Conservation (phyloP, 2,113 vertebrate species). For the Pipra filicauda region DNA sequence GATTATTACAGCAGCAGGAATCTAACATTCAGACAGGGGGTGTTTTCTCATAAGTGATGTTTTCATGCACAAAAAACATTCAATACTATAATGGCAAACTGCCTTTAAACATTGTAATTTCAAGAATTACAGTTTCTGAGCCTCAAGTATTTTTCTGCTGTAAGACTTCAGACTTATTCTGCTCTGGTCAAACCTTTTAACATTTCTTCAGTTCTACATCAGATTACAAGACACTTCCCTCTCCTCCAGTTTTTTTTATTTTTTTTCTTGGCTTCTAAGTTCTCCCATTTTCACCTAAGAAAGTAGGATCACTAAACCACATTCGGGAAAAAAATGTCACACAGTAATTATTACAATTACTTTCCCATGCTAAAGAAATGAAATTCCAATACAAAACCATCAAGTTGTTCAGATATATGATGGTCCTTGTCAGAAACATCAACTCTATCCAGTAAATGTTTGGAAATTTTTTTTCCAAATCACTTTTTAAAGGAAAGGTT, state of each 20-base stretch:
- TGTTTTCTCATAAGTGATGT: not conserved
- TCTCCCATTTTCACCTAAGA: not conserved
- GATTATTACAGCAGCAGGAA: slow-evolving; percentile 20
- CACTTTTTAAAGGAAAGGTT: not conserved
- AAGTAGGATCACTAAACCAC: not conserved
- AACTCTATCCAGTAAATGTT: not conserved
- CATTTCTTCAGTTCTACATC: not conserved
- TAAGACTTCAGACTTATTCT: slow-evolving; percentile 16
- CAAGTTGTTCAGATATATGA: not conserved
- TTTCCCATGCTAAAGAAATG: not conserved
- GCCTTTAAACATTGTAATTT: slow-evolving; percentile 43
- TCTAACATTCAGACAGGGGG: not conserved
- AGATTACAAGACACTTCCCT: not conserved
- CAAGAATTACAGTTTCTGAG: slow-evolving; percentile 42
- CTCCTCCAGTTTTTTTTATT: not conserved
- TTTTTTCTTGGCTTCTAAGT: not conserved
- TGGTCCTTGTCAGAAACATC: not conserved
- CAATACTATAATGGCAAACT: slow-evolving; percentile 8
- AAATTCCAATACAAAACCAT: not conserved
- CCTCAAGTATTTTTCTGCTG: slow-evolving; percentile 32
- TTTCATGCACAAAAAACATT: slow-evolving; percentile 3
- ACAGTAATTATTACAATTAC: not conserved
- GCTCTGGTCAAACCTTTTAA: not conserved
- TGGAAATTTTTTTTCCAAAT: not conserved
- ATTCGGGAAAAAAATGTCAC: not conserved